phyloP scores from a whole-genome alignment of 2,113 vertebrate genomes.

The Rhagologus leucostigma region DNA sequence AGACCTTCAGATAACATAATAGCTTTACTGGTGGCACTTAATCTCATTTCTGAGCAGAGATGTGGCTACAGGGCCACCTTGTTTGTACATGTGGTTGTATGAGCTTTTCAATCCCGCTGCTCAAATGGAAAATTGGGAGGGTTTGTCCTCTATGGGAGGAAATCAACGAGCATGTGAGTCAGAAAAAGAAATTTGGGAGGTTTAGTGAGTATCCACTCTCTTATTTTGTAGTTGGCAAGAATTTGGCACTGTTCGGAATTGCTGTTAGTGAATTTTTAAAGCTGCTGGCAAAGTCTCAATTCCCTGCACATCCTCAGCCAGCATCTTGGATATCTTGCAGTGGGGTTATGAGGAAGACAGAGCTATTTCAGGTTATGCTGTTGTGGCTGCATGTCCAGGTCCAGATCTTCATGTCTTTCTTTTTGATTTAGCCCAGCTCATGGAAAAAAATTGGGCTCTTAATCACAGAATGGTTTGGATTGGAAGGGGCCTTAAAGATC shows the following conservation, averaged over 20 bases:
- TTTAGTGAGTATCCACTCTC: neutral
- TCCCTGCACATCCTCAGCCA: neutral
- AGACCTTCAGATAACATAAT: neutral
- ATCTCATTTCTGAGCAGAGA: neutral
- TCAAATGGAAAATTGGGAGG: neutral
- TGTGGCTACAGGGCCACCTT: neutral
- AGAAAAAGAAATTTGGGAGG: neutral
- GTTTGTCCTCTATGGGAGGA: neutral
- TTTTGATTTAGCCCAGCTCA: neutral
- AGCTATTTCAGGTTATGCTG: neutral
- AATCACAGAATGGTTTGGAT: neutral
- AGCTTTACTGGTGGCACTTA: neutral
- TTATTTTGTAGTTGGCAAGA: neutral
- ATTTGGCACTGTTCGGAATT: neutral
- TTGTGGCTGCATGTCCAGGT: neutral
- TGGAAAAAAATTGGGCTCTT: neutral
- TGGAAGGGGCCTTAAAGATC: neutral
- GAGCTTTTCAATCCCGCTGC: neutral
- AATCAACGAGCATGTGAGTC: neutral
- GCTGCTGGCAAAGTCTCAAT: neutral
- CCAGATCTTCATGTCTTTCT: neutral
- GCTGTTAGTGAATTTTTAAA: neutral
- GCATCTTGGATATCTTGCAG: neutral
- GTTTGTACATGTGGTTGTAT: fast-evolving
- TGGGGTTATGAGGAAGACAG: neutral